Percentiles rank a stretch among this genome's conserved stretches.
These are phyloP conservation scores for Cyprinodon variegatus DNA, from an alignment of 2,113 vertebrate genomes.

Conservation along the genomic window DNA sequence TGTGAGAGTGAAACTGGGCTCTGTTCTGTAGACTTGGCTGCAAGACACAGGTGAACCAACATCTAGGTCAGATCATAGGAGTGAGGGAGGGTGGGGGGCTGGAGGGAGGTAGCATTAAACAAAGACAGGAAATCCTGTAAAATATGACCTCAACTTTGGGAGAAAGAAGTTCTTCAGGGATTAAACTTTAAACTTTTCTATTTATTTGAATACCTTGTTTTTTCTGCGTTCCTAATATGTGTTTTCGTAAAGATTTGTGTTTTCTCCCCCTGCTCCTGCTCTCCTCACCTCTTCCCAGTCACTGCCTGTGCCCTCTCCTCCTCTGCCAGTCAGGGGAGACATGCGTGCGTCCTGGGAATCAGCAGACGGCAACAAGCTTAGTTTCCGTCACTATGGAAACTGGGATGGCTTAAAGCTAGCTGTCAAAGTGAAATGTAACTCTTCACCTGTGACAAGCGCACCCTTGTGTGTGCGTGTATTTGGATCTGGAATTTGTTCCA, in stretches of 20 bases:
- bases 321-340: slow-evolving; percentile 13
- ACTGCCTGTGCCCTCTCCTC: neutral
- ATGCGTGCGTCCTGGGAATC: slow-evolving; percentile 44
- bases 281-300: neutral
- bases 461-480: slow-evolving; percentile 15
- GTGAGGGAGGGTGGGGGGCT: neutral
- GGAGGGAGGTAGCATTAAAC: neutral
- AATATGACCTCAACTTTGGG: neutral
- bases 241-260: neutral
- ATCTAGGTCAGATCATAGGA: neutral
- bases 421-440: slow-evolving; percentile 51
- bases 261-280: neutral
- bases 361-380: slow-evolving; percentile 43
- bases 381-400: slow-evolving; percentile 75
- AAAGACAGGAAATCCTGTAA: neutral
- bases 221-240: neutral
- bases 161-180: neutral
- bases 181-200: neutral
- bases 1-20: neutral
- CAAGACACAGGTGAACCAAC: neutral
- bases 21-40: neutral
- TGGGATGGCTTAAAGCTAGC: slow-evolving; percentile 68
- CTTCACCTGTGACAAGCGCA: slow-evolving; percentile 34
- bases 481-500: slow-evolving; percentile 2
- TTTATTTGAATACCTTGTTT: neutral